Evolutionary conservation across 2,888 invertebrate species (phyloP).

Genomic region (Zeuzera pyrina): DNA sequence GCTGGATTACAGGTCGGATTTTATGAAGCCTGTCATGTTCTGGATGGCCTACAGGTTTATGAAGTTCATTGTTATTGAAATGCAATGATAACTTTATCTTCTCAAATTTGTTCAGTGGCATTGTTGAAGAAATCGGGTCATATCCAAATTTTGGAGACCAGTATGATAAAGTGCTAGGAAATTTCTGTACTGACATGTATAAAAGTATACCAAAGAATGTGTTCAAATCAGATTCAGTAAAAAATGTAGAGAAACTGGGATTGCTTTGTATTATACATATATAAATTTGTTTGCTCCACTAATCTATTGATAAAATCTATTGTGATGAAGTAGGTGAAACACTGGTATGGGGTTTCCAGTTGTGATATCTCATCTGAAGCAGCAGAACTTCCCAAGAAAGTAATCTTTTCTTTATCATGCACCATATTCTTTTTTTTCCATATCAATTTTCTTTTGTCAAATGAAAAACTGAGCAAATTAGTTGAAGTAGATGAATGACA

Average conservation of each 20-base stretch:
- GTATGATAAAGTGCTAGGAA: conserved; percentile 20
- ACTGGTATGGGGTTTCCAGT: too few species aligned
- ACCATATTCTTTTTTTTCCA: conserved; percentile 9
- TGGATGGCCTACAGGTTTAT: conserved; percentile 17
- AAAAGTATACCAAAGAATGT: conserved; percentile 19
- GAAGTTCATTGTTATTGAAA: conserved; percentile 23
- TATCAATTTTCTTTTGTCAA: conserved; percentile 6
- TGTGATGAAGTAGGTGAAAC: too few species aligned
- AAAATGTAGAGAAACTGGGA: conserved; percentile 11
- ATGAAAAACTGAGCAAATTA: conserved; percentile 6
- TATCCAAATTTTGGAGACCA: conserved; percentile 19
- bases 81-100: conserved; percentile 20
- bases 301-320: too few species aligned
- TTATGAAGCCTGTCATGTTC: conserved; percentile 18
- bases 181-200: conserved; percentile 19
- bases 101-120: conserved; percentile 24
- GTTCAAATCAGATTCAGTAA: conserved; percentile 13
- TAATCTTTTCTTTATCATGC: too few species aligned
- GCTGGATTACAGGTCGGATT: conserved; percentile 19
- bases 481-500: conserved; percentile 9
- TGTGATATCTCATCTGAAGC: too few species aligned
- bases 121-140: too few species aligned
- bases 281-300: too few species aligned
- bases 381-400: too few species aligned
- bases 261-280: conserved; percentile 13